Base-by-base conservation (phyloP, 2,888 invertebrate species). In the Seladonia tumulorum region DNA sequence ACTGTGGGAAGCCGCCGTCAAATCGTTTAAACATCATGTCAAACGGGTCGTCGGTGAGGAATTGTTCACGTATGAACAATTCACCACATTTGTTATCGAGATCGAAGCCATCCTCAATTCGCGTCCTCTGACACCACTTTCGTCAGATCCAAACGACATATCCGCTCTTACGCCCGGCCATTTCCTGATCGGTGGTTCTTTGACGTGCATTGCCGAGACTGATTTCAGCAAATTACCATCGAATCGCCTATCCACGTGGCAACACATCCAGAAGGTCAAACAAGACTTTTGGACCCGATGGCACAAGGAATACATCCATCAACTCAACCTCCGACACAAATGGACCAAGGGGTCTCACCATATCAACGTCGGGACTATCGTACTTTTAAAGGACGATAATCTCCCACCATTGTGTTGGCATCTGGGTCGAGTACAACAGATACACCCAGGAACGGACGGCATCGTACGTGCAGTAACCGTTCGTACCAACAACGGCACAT, bases 101-200 rank as follows among this genome's bases (percentile, higher is more conserved):
- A 2, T 71, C n/a, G 25, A 71, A 25, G 45, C 45, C 4, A 71
- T 71, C 0, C 8, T 71, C 0, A 71, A 71, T 2, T 71, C 71
- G 0, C 76, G 63, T 45, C 74, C 74, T 4, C 7, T 76, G 5
- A 75, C 60, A 0, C 47, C 76, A 0, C 5, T 77, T 0, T 72
- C 81, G 1, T 39, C 76, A 14, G 76, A 81, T 12, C 72, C 76
- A 4, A 76, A 77, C 12, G 81, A 81, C 0, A n/a, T 42, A 0
- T 18, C 25, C 0, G 42, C 76, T 0, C 29, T 76, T 0, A 63
- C 70, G 7, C 76, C 63, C 0, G 29, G 16, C 10, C 76, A 72
- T 22, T 81, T 76, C n/a, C 57, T 76, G 7, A 70, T 81, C 7
- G 75, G 76, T 12, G 42, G 29, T 14, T 25, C 57, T 5, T 22